A percentile compares a stretch with the other conserved stretches of the same genome.
These are phyloP conservation scores for Nothoprocta perdicaria DNA, from an alignment of 2,113 vertebrate species.

Conservation along the genomic window DNA sequence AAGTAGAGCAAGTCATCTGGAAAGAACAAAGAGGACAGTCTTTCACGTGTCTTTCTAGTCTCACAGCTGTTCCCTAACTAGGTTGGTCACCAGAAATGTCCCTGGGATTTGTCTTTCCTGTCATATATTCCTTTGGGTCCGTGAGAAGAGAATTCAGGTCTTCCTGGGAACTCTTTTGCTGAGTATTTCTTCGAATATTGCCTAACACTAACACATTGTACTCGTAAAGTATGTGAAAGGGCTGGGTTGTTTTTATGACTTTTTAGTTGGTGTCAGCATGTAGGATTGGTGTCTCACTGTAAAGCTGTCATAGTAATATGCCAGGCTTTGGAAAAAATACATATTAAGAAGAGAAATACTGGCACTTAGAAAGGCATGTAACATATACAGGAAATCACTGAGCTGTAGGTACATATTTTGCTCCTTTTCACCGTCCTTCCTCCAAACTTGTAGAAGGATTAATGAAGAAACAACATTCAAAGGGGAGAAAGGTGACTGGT, in stretches of 20 bases:
- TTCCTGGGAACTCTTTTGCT: slow-evolving; percentile 35
- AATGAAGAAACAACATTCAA: neutral
- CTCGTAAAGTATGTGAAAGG: neutral
- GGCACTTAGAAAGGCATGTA: slow-evolving; percentile 4
- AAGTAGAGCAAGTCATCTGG: neutral
- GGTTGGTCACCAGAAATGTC: neutral
- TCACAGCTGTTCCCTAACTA: neutral
- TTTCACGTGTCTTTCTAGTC: neutral
- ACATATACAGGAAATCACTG: neutral
- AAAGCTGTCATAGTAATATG: slow-evolving; percentile 32
- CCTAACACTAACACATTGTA: slow-evolving; percentile 44
- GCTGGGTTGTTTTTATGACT: slow-evolving; percentile 14
- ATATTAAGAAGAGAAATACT: neutral
- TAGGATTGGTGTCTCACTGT: slow-evolving; percentile 29
- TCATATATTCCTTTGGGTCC: neutral
- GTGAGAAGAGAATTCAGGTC: neutral
- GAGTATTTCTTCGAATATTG: slow-evolving; percentile 48
- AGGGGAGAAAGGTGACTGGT: neutral
- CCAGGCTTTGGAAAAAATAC: slow-evolving; percentile 19
- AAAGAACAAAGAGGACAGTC: neutral
- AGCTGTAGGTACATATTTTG: neutral
- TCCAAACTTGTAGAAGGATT: neutral
- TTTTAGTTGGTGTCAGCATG: slow-evolving; percentile 2
- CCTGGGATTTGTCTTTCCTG: neutral
- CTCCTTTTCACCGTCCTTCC: neutral